Evolutionary conservation across 2,797 vertebrate genomes (phyloP).

Genomic region (Gymnopithys bicolor): DNA sequence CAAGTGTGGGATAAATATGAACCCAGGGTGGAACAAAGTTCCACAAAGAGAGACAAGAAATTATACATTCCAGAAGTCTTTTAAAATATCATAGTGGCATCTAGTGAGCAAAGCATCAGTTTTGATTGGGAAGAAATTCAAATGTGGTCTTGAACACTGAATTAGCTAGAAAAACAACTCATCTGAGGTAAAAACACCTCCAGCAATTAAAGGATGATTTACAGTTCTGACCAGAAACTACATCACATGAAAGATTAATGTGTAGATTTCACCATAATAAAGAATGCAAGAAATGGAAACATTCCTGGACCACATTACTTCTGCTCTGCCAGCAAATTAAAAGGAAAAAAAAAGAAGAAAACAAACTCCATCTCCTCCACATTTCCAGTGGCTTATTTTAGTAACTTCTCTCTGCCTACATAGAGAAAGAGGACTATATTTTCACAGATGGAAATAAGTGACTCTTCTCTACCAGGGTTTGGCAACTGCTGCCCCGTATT

Average conservation of each 20-base stretch:
- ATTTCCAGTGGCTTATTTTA: conserved; percentile 33
- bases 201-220: conserved; percentile 48
- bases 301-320: not conserved
- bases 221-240: conserved; percentile 47
- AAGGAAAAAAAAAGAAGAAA: not conserved
- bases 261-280: conserved; percentile 36
- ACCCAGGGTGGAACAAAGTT: conserved; percentile 24
- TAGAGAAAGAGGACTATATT: not conserved
- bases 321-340: conserved; percentile 9
- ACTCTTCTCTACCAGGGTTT: conserved; percentile 49
- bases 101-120: conserved; percentile 42
- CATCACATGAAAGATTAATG: not conserved
- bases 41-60: not conserved
- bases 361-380: not conserved
- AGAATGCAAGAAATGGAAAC: conserved; percentile 44
- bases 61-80: conserved; percentile 38
- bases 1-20: not conserved
- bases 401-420: conserved; percentile 23
- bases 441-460: conserved; percentile 49
- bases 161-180: conserved; percentile 36
- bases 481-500: conserved; percentile 69
- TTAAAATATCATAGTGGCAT: conserved; percentile 43
- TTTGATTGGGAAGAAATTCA: conserved; percentile 40
- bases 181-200: conserved; percentile 32
- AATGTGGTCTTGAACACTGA: not conserved